These are phyloP conservation scores for Eupeodes corollae DNA, from an alignment of 1,140 invertebrate species.

Conservation along the genomic window DNA sequence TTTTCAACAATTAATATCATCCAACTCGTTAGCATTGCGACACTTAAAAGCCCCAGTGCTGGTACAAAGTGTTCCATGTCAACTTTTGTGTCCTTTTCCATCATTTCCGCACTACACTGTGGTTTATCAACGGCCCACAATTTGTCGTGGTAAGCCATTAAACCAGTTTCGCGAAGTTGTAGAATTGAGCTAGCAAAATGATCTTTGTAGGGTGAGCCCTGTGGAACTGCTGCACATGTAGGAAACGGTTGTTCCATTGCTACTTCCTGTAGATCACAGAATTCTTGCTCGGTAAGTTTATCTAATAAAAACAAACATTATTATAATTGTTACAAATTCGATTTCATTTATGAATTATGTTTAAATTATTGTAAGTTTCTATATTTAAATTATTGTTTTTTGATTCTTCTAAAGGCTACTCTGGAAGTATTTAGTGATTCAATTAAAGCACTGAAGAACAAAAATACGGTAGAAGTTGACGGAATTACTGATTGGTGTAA, in stretches of 20 bases:
- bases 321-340: too few relatives aligned
- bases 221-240: conserved; percentile 8
- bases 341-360: too few relatives aligned
- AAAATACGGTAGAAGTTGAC: too few relatives aligned
- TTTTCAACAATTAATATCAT: conserved; percentile 16
- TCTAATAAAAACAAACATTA: neutral
- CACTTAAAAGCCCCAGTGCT: conserved; percentile 15
- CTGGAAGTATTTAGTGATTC: too few relatives aligned
- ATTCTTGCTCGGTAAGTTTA: conserved; percentile 13
- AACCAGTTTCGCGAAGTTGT: conserved; percentile 13
- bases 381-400: too few relatives aligned
- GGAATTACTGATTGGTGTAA: too few relatives aligned
- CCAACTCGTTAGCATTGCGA: conserved; percentile 18
- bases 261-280: conserved; percentile 30
- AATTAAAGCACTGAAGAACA: too few relatives aligned
- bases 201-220: conserved; percentile 23
- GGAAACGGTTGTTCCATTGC: conserved; percentile 10
- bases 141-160: conserved; percentile 19
- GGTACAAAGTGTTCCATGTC: conserved; percentile 28
- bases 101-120: conserved; percentile 18
- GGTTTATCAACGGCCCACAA: conserved; percentile 17
- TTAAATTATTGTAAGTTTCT: too few relatives aligned
- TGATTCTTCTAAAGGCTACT: too few relatives aligned
- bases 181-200: conserved; percentile 16
- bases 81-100: conserved; percentile 16